phyloP scores from a whole-genome alignment of 1,140 invertebrate genomes.

The Phortica variegata region DNA sequence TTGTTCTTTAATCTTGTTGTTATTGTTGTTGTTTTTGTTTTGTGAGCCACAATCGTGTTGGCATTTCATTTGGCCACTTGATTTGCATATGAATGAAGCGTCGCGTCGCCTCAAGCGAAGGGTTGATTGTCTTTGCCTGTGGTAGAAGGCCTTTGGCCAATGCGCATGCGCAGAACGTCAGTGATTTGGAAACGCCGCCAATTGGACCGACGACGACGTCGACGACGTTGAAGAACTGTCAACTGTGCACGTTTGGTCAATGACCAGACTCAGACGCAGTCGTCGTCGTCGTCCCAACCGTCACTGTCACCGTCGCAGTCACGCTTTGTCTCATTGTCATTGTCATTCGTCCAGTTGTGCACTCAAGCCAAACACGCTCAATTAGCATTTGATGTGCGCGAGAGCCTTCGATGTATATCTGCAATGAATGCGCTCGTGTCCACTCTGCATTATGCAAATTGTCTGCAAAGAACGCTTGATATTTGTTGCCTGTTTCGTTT shows the following conservation, averaged over 20 bases:
- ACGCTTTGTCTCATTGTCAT: constrained; percentile 18
- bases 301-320: neutral
- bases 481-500: too few relatives aligned
- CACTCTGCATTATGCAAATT: too few relatives aligned
- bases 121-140: neutral
- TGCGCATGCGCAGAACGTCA: constrained; percentile 27
- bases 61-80: constrained; percentile 47
- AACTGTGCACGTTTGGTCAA: constrained; percentile 10
- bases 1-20: neutral
- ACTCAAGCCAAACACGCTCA: constrained; percentile 20
- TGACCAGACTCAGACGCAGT: constrained; percentile 1
- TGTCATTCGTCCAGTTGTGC: constrained; percentile 19
- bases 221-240: constrained; percentile 48
- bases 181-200: constrained; percentile 40
- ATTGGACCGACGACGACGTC: too few relatives aligned
- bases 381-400: constrained; percentile 46
- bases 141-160: neutral
- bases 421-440: too few relatives aligned
- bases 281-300: constrained; percentile 2
- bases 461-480: too few relatives aligned
- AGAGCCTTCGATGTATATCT: constrained; percentile 53
- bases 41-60: constrained; percentile 39
- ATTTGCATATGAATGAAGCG: constrained; percentile 53
- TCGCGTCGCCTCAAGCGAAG: neutral
- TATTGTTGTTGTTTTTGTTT: neutral